These are phyloP conservation scores for Recurvirostra avosetta DNA, from an alignment of 2,113 vertebrate genomes.

Conservation along the genomic window DNA sequence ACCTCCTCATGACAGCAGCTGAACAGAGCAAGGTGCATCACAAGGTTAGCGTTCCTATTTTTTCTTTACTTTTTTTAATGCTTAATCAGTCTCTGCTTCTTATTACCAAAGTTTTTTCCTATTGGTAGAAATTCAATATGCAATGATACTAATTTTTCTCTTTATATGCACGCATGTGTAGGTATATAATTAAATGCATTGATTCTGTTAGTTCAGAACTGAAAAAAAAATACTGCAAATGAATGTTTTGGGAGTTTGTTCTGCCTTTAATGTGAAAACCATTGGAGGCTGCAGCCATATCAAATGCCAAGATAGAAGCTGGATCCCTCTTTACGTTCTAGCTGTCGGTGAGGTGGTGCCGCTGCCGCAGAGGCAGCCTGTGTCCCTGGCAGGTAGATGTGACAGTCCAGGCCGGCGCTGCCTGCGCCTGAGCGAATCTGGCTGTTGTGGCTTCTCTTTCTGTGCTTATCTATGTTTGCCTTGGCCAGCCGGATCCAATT, in stretches of 20 bases:
- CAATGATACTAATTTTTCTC: neutral
- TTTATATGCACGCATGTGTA: neutral
- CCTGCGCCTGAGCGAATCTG: accelerated
- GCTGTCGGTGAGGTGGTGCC: neutral
- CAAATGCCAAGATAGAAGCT: neutral
- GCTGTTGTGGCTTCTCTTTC: neutral
- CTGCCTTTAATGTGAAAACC: neutral
- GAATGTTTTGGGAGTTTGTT: neutral
- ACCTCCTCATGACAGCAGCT: neutral
- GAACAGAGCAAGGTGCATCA: neutral
- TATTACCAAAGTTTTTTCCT: neutral
- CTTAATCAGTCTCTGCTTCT: neutral
- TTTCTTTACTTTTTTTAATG: neutral
- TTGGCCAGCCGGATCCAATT: accelerated
- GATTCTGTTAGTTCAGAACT: neutral
- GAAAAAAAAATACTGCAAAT: neutral
- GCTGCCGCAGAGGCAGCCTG: accelerated
- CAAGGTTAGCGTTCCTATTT: neutral
- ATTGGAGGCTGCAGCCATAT: neutral
- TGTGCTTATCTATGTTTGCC: neutral
- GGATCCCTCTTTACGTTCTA: accelerated
- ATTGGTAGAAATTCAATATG: neutral
- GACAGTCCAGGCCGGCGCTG: accelerated
- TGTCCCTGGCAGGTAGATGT: neutral
- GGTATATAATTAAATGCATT: neutral